These are phyloP conservation scores for Notocelia uddmanniana DNA, from an alignment of 2,888 invertebrate species.

Conservation along the genomic window DNA sequence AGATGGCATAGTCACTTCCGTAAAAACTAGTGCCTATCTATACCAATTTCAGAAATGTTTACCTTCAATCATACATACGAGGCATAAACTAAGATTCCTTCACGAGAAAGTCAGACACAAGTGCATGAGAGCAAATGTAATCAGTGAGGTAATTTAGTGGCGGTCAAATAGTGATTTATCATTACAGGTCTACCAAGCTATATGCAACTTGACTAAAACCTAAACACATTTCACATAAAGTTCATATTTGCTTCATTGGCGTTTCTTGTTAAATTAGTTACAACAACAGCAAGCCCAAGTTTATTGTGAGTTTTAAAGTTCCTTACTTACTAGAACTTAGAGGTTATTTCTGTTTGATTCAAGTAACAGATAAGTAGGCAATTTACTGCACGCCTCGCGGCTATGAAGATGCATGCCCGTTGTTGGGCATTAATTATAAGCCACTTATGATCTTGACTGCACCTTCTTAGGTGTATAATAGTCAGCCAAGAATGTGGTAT, in stretches of 20 bases:
- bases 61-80: neutral
- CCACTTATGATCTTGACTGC: constrained; percentile 37
- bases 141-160: constrained; percentile 44
- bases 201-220: neutral
- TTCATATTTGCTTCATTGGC: neutral
- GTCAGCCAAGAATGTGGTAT: no score
- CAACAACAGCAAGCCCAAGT: constrained; percentile 14
- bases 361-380: neutral
- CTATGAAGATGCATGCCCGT: constrained; percentile 40
- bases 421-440: constrained; percentile 39
- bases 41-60: no score
- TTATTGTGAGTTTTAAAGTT: neutral
- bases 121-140: constrained; percentile 37
- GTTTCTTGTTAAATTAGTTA: constrained; percentile 5
- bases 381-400: constrained; percentile 18
- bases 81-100: constrained; percentile 22
- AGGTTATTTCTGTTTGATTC: neutral
- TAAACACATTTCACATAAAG: neutral
- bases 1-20: no score
- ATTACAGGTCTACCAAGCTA: constrained; percentile 21
- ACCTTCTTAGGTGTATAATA: constrained; percentile 9
- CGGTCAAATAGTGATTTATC: constrained; percentile 45
- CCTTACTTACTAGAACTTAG: neutral
- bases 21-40: no score
- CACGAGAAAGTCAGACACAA: constrained; percentile 35